Conservation (phyloP, 1,140 invertebrate genomes). For the Bombus pascuorum region DNA sequence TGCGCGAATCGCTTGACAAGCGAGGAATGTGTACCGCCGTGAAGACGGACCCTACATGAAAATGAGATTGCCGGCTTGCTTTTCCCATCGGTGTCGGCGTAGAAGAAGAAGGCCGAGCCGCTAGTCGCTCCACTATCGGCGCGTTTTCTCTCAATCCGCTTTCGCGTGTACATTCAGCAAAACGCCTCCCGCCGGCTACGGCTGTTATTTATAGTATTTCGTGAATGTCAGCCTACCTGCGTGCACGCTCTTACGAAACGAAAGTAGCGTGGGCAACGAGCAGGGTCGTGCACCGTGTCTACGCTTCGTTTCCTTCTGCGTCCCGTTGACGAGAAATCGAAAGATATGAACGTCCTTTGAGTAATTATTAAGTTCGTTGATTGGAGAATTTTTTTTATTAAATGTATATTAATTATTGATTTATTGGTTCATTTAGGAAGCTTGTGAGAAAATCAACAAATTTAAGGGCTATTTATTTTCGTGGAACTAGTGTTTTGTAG, state of each 20-base stretch:
- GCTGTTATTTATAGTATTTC: constrained; percentile 52
- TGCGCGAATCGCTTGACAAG: constrained; percentile 49
- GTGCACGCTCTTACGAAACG: constrained; percentile 42
- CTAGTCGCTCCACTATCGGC: constrained; percentile 67
- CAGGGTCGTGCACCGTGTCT: neutral
- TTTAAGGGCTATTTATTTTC: no score
- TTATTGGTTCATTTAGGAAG: no score
- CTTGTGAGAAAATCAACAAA: no score
- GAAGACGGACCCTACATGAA: constrained; percentile 65
- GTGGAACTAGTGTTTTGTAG: no score
- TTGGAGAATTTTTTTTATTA: neutral
- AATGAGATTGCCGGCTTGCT: constrained; percentile 64
- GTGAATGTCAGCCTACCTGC: constrained; percentile 18
- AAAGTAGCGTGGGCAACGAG: constrained; percentile 49
- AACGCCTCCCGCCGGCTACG: constrained; percentile 14
- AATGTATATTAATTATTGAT: no score
- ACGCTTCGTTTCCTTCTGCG: neutral
- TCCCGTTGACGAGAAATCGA: neutral
- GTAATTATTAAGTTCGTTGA: no score
- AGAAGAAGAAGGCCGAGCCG: constrained; percentile 65
- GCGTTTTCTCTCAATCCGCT: constrained; percentile 67
- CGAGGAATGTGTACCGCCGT: constrained; percentile 56
- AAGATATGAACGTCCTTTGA: no score
- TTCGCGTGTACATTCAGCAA: constrained; percentile 46
- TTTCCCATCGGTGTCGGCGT: constrained; percentile 57